Evolutionary conservation across 2,888 invertebrate genomes (phyloP).

Genomic region (Ptilodon capucinus): DNA sequence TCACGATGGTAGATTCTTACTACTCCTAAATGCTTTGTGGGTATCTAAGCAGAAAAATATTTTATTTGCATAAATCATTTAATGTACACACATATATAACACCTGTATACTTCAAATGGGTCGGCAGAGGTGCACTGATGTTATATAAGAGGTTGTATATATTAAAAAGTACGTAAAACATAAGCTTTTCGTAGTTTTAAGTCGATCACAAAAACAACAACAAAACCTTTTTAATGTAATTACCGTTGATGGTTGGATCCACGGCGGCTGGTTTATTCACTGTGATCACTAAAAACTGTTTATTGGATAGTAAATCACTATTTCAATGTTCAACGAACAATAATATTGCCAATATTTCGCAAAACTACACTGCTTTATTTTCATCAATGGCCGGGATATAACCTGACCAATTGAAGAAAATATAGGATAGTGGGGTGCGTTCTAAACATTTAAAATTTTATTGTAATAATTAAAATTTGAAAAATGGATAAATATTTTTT

Average conservation of each 20-base stretch:
- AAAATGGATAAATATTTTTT: no score
- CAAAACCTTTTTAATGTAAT: constrained; percentile 8
- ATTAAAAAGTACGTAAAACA: no score
- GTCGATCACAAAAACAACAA: constrained; percentile 12
- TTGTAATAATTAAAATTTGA: no score
- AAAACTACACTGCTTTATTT: constrained; percentile 20
- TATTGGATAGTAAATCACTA: not conserved
- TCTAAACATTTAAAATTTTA: not conserved
- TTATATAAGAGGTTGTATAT: no score
- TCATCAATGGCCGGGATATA: constrained; percentile 29
- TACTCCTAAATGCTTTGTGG: no score
- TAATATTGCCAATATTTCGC: constrained; percentile 20
- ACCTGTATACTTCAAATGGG: no score
- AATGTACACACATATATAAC: no score
- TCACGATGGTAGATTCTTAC: no score
- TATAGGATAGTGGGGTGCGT: constrained; percentile 15
- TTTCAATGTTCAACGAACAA: not conserved
- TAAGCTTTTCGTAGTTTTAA: no score
- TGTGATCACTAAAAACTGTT: not conserved
- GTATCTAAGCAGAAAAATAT: no score
- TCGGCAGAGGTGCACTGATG: no score
- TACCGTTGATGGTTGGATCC: constrained; percentile 69
- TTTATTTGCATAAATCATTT: no score
- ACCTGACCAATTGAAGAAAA: constrained; percentile 27
- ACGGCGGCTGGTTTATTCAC: constrained; percentile 33